Conservation (phyloP, 2,888 invertebrate genomes). For the Anaspis maculata region DNA sequence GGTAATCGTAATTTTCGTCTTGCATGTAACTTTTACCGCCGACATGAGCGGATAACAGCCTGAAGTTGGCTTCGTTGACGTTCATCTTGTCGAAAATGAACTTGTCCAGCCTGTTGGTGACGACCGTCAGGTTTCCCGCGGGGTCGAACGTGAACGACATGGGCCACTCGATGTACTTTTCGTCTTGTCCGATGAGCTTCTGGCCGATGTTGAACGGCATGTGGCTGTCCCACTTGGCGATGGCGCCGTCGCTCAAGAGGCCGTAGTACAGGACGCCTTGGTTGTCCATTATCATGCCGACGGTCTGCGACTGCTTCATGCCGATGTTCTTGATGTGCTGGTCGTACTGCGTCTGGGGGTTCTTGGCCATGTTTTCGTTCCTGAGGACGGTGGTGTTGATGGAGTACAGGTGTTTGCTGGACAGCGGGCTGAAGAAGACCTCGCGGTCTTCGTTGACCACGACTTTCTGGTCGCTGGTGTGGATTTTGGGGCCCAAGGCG, state of each 20-base stretch:
- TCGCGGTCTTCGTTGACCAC: conserved; percentile 36
- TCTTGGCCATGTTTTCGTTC: conserved; percentile 44
- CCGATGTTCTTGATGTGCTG: conserved; percentile 46
- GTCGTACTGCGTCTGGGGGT: conserved; percentile 32
- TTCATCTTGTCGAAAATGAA: conserved; percentile 55
- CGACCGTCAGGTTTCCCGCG: conserved; percentile 55
- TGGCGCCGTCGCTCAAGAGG: conserved; percentile 57
- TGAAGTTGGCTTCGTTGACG: conserved; percentile 54
- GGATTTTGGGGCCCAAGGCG: conserved; percentile 53
- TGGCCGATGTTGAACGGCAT: conserved; percentile 51
- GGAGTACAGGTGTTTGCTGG: conserved; percentile 59
- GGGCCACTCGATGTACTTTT: conserved; percentile 63
- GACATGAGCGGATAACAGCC: conserved; percentile 53
- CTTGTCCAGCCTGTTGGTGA: conserved; percentile 61
- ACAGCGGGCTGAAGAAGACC: conserved; percentile 61
- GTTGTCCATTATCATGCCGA: conserved; percentile 69
- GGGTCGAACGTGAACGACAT: conserved; percentile 62
- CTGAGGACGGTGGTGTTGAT: conserved; percentile 54
- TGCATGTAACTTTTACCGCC: conserved; percentile 59
- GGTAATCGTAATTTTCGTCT: conserved; percentile 30
- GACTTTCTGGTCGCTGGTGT: conserved; percentile 16
- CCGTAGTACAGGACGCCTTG: conserved; percentile 62
- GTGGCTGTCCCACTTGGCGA: conserved; percentile 62
- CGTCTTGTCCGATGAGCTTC: conserved; percentile 58
- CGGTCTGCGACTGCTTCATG: conserved; percentile 57